These are phyloP conservation scores for Bombylius major DNA, from an alignment of 2,888 invertebrate genomes.

Conservation along the genomic window DNA sequence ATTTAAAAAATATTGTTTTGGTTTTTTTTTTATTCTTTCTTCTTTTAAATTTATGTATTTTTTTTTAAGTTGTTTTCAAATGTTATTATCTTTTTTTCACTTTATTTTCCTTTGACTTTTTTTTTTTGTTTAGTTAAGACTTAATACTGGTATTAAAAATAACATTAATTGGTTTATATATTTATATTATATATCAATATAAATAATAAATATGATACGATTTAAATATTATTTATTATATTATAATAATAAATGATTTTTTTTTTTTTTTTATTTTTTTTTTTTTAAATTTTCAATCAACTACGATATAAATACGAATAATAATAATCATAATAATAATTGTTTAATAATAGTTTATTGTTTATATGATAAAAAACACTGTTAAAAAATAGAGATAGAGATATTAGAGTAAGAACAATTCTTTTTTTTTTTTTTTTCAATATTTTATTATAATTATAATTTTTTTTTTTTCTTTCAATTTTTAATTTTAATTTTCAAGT, in stretches of 20 bases:
- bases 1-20: too few relatives aligned
- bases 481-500: conserved; percentile 4
- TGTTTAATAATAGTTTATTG: neutral
- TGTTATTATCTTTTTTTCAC: neutral
- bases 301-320: conserved; percentile 11
- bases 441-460: too few relatives aligned
- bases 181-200: conserved; percentile 7
- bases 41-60: too few relatives aligned
- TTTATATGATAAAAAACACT: conserved; percentile 7
- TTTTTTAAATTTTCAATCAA: conserved; percentile 3
- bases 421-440: neutral
- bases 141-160: conserved; percentile 13
- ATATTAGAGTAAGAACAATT: conserved; percentile 8
- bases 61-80: too few relatives aligned
- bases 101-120: neutral
- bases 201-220: conserved; percentile 9
- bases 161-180: conserved; percentile 10
- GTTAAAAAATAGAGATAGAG: conserved; percentile 11
- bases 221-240: neutral
- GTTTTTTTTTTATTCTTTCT: too few relatives aligned
- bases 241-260: conserved; percentile 3
- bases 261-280: too few relatives aligned
- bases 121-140: neutral
- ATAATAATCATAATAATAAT: conserved; percentile 4
- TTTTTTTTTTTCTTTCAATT: too few relatives aligned